Evolutionary conservation across 2,888 invertebrate species (phyloP).

Genomic region (Teinopalpus imperialis): DNA sequence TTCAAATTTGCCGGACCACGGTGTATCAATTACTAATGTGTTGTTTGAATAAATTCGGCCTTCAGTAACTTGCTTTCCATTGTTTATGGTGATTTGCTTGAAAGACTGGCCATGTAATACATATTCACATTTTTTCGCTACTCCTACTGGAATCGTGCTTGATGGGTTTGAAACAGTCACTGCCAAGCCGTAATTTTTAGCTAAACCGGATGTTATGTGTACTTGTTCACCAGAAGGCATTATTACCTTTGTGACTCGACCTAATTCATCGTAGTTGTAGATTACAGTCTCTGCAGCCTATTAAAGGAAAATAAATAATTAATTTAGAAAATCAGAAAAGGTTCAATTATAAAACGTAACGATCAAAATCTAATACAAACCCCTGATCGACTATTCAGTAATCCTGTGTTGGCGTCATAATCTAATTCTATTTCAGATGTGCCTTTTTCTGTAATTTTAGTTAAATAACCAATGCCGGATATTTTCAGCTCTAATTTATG

Average conservation of each 20-base stretch:
- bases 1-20: constrained; percentile 88
- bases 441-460: constrained; percentile 93
- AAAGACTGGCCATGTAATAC: constrained; percentile 84
- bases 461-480: constrained; percentile 95
- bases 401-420: constrained; percentile 94
- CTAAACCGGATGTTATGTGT: constrained; percentile 88
- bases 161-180: constrained; percentile 85
- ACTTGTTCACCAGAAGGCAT: constrained; percentile 96
- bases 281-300: constrained; percentile 93
- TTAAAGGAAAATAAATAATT: constrained; percentile 38
- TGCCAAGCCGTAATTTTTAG: constrained; percentile 88
- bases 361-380: no score
- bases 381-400: constrained; percentile 92
- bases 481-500: constrained; percentile 96
- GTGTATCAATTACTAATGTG: constrained; percentile 87
- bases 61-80: constrained; percentile 87
- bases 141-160: constrained; percentile 76
- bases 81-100: constrained; percentile 85
- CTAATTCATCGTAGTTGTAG: constrained; percentile 95
- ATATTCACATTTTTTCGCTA: constrained; percentile 82
- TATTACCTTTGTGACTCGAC: constrained; percentile 92
- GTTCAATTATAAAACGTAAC: no score
- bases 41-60: constrained; percentile 90
- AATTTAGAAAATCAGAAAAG: no score
- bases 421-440: constrained; percentile 94